phyloP scores from a whole-genome alignment of 1,140 invertebrate species.

The Trichomalopsis sarcophagae region DNA sequence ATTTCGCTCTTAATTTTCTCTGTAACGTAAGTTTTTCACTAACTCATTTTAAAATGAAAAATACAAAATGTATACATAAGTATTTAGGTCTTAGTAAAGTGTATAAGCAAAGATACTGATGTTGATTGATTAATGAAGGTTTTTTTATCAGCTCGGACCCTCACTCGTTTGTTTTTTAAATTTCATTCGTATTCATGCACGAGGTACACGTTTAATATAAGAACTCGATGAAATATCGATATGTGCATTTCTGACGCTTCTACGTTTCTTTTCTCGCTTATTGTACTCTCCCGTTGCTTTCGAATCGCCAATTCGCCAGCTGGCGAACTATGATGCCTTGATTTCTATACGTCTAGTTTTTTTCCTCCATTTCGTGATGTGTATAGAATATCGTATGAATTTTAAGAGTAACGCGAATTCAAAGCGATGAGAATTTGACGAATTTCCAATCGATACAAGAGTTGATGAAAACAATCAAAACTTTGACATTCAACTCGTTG shows the following conservation, averaged over 20 bases:
- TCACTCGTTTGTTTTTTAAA: not conserved
- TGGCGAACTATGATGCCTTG: not conserved
- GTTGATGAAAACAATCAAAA: no score
- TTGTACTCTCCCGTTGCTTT: not conserved
- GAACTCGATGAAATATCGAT: slow-evolving; percentile 18
- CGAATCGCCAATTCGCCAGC: not conserved
- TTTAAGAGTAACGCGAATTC: not conserved
- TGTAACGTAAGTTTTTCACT: not conserved
- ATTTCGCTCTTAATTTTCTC: not conserved
- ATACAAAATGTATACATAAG: no score
- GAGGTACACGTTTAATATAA: slow-evolving; percentile 18
- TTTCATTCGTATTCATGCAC: not conserved
- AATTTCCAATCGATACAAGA: no score
- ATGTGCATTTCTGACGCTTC: slow-evolving; percentile 10
- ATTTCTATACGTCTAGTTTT: not conserved
- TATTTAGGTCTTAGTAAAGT: no score
- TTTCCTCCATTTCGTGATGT: not conserved
- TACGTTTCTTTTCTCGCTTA: not conserved
- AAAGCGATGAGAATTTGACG: not conserved
- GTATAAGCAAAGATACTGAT: no score
- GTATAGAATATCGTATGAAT: not conserved
- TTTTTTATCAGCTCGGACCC: not conserved
- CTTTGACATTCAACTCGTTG: no score
- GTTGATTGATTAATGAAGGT: not conserved
- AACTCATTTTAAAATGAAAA: no score